Percentiles rank a stretch among this genome's conserved stretches.
Conservation (phyloP, 2,888 invertebrate species). For the Papilio elwesi region DNA sequence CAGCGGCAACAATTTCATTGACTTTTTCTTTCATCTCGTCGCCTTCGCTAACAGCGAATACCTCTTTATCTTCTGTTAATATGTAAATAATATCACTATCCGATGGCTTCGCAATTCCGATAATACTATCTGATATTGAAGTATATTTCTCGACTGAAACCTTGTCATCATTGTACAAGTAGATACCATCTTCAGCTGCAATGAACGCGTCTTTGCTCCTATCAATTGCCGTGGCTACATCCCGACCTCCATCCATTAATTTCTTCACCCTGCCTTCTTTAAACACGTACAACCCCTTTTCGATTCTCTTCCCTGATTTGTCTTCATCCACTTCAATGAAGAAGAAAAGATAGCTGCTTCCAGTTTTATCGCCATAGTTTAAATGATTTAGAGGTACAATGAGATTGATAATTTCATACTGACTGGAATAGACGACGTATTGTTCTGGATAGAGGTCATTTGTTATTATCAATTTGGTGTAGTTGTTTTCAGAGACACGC, state of each 20-base stretch:
- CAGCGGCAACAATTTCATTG: slow-evolving; percentile 55
- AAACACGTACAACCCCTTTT: slow-evolving; percentile 43
- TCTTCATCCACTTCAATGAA: slow-evolving; percentile 50
- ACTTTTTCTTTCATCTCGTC: slow-evolving; percentile 62
- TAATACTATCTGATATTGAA: slow-evolving; percentile 48
- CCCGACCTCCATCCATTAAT: slow-evolving; percentile 44
- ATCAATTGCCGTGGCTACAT: slow-evolving; percentile 42
- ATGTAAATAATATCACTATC: slow-evolving; percentile 58
- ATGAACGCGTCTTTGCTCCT: slow-evolving; percentile 41
- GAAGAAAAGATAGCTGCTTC: slow-evolving; percentile 40
- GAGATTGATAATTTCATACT: slow-evolving; percentile 50
- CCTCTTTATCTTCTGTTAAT: slow-evolving; percentile 57
- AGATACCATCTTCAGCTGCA: slow-evolving; percentile 46
- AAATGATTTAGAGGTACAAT: slow-evolving; percentile 47
- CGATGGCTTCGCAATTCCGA: slow-evolving; percentile 45
- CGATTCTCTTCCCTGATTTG: slow-evolving; percentile 39
- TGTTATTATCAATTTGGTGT: slow-evolving; percentile 28
- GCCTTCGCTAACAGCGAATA: slow-evolving; percentile 64
- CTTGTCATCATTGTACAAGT: slow-evolving; percentile 41
- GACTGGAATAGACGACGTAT: slow-evolving; percentile 42
- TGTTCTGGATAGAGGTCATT: slow-evolving; percentile 38
- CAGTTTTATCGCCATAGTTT: slow-evolving; percentile 42
- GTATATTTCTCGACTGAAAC: slow-evolving; percentile 49
- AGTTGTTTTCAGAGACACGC: slow-evolving; percentile 17
- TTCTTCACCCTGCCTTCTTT: slow-evolving; percentile 44